Evolutionary conservation across 2,888 invertebrate species (phyloP), one percentile per base, ranked within the genome.

Genomic region (Cephalotes varians): DNA sequence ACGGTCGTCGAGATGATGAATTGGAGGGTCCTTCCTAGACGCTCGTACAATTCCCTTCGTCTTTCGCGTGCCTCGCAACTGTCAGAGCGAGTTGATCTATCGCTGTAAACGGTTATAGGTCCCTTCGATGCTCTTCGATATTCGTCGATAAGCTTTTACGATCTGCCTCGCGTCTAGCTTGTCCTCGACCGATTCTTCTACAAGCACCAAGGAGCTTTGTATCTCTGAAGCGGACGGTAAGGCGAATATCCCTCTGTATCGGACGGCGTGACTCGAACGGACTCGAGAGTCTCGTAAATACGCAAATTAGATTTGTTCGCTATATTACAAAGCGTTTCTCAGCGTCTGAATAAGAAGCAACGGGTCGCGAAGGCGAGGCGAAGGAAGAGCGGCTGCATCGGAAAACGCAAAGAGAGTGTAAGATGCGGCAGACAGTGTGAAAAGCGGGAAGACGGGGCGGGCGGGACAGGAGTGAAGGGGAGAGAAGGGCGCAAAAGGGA

Each of bases 221-320:
- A 56, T 56, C 18, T 37, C n/a, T 7, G 44, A 12, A 28, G 31
- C 67, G 40, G 67, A 54, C 72, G 71, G n/a, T 34, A 47, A 76
- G 18, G 37, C 56, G 28, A 58, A 82, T 80, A 73, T 69, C 62
- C 73, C 21, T 60, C 44, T 81, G 58, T 18, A 40, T 34, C 62
- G 18, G 54, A 21, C 64, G 40, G 25, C 21, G 28, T 47, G 44
- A 37, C 60, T 73, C 49, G n/a, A 69, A 62, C n/a, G 56, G 21
- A 25, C 62, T 56, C 69, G 69, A 51, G 84, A 81, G 69, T 85
- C 85, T 87, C 74, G 87, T 88, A 89, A 92, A 90, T 86, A 88
- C 84, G 87, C 83, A 90, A 92, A 92, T 92, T 90, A 88, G 83
- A 89, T 90, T 87, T 83, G 83, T 79, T 67, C 56, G 83, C 64